phyloP scores from a whole-genome alignment of 2,797 vertebrate species.

The Taenioides sp. region DNA sequence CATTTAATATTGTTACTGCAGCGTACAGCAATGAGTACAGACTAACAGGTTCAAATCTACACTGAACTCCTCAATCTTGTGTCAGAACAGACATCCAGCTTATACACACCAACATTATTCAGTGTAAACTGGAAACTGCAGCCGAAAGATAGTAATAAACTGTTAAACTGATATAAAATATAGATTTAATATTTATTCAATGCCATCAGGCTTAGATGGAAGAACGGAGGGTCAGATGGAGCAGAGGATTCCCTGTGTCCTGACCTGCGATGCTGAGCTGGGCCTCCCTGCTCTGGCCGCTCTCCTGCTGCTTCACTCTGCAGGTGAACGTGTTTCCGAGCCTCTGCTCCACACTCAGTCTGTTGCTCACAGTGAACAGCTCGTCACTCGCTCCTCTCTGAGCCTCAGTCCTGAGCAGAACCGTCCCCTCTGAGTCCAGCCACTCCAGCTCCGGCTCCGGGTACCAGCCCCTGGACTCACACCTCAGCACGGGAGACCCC shows the following conservation, averaged over 20 bases:
- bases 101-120: too few species aligned
- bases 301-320: constrained; percentile 3
- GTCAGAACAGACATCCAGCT: too few species aligned
- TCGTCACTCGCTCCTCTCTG: constrained; percentile 7
- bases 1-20: not conserved
- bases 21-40: too few species aligned
- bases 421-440: constrained; percentile 20
- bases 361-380: constrained; percentile 20
- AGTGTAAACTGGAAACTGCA: too few species aligned
- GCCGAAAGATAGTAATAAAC: too few species aligned
- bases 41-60: too few species aligned
- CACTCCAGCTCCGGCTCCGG: constrained; percentile 35
- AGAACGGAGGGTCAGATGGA: too few species aligned
- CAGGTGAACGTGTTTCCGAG: constrained; percentile 8
- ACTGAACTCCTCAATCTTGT: too few species aligned
- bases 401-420: not conserved
- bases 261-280: not conserved
- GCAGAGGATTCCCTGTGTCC: not conserved
- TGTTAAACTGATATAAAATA: too few species aligned
- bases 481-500: constrained; percentile 14
- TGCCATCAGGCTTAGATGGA: not conserved
- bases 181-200: not conserved
- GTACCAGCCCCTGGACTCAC: constrained; percentile 29
- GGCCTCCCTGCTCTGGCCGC: not conserved
- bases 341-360: not conserved